These are phyloP conservation scores for Macrophya alboannulata DNA, from an alignment of 2,888 invertebrate species.

Conservation along the genomic window DNA sequence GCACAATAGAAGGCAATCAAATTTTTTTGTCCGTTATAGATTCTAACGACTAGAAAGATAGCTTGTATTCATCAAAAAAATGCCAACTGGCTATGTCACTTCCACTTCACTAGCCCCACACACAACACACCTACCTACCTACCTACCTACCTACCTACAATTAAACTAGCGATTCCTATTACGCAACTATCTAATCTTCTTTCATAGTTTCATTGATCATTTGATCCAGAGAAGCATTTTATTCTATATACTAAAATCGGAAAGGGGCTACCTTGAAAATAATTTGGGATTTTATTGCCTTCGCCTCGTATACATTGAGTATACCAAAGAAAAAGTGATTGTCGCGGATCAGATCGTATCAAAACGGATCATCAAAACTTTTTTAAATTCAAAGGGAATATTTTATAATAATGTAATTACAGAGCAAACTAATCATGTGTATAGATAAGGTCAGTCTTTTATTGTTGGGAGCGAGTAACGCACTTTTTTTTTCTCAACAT, in stretches of 20 bases:
- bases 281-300: background rate
- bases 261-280: background rate
- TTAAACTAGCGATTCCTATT: background rate
- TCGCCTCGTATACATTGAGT: too few relatives aligned
- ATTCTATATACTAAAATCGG: background rate
- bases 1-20: conserved; percentile 53
- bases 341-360: too few relatives aligned
- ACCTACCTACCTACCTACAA: conserved; percentile 59
- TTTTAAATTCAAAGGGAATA: too few relatives aligned
- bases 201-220: background rate
- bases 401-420: too few relatives aligned
- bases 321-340: too few relatives aligned
- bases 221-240: background rate
- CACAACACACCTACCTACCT: conserved; percentile 61
- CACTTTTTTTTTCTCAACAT: too few relatives aligned
- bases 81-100: conserved; percentile 70
- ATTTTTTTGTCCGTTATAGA: conserved; percentile 78
- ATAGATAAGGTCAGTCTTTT: too few relatives aligned
- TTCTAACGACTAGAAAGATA: conserved; percentile 71
- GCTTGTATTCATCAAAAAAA: conserved; percentile 62
- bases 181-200: background rate
- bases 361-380: background rate
- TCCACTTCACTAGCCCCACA: conserved; percentile 75
- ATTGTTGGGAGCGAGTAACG: too few relatives aligned
- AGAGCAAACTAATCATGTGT: background rate